phyloP scores from a whole-genome alignment of 1,140 invertebrate species.

The Eubasilissa regina region DNA sequence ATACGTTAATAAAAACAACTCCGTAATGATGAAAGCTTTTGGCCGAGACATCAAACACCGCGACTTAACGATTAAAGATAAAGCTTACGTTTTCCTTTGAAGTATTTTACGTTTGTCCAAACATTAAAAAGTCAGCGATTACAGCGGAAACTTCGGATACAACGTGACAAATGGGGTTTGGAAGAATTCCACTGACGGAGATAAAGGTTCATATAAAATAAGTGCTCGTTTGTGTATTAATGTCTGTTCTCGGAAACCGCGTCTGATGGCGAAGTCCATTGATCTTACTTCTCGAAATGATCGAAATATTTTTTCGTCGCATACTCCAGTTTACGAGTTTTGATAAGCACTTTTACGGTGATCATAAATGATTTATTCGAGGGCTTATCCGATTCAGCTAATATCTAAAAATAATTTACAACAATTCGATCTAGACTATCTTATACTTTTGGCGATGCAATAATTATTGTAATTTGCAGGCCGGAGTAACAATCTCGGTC shows the following conservation, averaged over 20 bases:
- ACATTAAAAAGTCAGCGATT: constrained; percentile 43
- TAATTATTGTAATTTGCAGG: not conserved
- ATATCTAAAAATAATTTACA: too few species aligned
- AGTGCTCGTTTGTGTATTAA: not conserved
- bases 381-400: not conserved
- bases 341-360: constrained; percentile 14
- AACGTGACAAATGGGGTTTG: constrained; percentile 1
- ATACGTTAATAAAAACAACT: constrained; percentile 32
- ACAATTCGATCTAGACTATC: too few species aligned
- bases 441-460: too few species aligned
- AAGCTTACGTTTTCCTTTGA: constrained; percentile 40
- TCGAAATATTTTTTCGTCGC: not conserved
- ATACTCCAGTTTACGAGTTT: constrained; percentile 7
- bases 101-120: constrained; percentile 33
- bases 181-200: not conserved
- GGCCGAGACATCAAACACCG: constrained; percentile 55
- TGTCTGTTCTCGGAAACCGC: not conserved
- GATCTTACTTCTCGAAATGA: not conserved
- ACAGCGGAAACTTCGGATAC: constrained; percentile 28
- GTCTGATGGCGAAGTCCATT: not conserved
- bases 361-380: constrained; percentile 2
- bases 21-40: constrained; percentile 54
- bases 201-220: constrained; percentile 12
- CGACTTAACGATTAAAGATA: constrained; percentile 37
- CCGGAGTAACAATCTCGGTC: not conserved